Conservation (phyloP, 1,140 invertebrate species). For the Zophobas atratus region DNA sequence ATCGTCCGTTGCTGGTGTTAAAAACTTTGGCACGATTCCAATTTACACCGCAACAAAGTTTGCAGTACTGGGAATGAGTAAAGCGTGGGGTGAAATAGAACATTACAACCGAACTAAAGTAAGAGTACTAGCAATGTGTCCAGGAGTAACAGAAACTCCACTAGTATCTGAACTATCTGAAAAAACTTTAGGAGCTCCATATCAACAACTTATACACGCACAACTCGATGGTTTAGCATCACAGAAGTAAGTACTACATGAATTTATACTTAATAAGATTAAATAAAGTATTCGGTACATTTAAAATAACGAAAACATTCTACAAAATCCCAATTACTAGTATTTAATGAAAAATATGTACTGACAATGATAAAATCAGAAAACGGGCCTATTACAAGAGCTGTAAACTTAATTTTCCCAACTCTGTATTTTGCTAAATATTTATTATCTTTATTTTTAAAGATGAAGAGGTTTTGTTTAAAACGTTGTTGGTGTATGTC, state of each 20-base stretch:
- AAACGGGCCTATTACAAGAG: no score
- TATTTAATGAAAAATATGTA: no score
- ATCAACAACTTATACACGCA: conserved; percentile 21
- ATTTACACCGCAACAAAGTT: conserved; percentile 59
- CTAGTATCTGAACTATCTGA: conserved; percentile 30
- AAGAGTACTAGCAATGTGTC: conserved; percentile 63
- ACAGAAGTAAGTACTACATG: conserved; percentile 18
- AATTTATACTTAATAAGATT: neutral
- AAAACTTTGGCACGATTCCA: conserved; percentile 49
- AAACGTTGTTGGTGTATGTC: no score
- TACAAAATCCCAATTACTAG: no score
- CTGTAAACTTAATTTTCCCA: no score
- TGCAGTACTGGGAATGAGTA: conserved; percentile 55
- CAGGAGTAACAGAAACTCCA: conserved; percentile 60
- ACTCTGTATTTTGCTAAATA: no score
- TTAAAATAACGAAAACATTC: no score
- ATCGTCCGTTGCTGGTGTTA: conserved; percentile 55
- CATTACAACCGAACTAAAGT: conserved; percentile 62
- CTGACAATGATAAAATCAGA: no score
- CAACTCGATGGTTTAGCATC: neutral
- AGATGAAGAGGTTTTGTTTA: no score
- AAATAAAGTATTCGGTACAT: no score
- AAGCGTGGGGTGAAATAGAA: conserved; percentile 47
- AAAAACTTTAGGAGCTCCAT: conserved; percentile 15
- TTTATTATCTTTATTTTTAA: no score